Conservation (phyloP, 2,888 invertebrate species). For the Macroteleia sp. region DNA sequence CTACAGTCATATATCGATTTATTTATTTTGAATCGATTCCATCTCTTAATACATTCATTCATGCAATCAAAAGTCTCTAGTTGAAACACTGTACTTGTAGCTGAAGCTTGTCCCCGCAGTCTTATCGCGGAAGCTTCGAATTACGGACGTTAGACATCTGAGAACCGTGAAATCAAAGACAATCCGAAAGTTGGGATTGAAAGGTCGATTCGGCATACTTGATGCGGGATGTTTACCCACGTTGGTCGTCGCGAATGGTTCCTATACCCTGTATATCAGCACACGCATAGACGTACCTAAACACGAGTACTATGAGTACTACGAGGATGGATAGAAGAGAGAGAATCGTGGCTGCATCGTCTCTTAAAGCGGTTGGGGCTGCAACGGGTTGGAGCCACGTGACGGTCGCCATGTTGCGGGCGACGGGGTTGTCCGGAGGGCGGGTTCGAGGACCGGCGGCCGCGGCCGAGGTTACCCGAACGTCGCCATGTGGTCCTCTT, state of each 20-base stretch:
- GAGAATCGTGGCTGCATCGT: constrained; percentile 30
- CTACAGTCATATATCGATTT: too few relatives aligned
- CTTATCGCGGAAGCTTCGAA: too few relatives aligned
- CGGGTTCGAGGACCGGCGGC: constrained; percentile 66
- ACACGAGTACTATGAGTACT: neutral
- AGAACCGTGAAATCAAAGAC: neutral
- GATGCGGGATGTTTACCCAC: neutral
- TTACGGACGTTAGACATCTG: neutral
- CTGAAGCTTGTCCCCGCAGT: too few relatives aligned
- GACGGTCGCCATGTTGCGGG: constrained; percentile 79
- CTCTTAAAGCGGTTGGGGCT: constrained; percentile 34
- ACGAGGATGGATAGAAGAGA: constrained; percentile 1
- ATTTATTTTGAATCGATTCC: too few relatives aligned
- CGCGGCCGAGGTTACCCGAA: constrained; percentile 76
- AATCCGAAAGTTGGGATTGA: neutral
- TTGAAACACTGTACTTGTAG: too few relatives aligned
- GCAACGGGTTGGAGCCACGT: constrained; percentile 68
- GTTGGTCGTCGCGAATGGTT: constrained; percentile 4
- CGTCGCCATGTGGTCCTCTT: constrained; percentile 79
- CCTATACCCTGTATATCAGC: constrained; percentile 6
- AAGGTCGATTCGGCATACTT: neutral
- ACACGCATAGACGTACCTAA: neutral
- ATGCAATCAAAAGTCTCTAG: too few relatives aligned
- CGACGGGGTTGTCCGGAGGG: constrained; percentile 51
- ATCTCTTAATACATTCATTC: too few relatives aligned